These are phyloP conservation scores for Pterocles burchelli DNA, from an alignment of 2,113 vertebrate genomes.

Conservation along the genomic window DNA sequence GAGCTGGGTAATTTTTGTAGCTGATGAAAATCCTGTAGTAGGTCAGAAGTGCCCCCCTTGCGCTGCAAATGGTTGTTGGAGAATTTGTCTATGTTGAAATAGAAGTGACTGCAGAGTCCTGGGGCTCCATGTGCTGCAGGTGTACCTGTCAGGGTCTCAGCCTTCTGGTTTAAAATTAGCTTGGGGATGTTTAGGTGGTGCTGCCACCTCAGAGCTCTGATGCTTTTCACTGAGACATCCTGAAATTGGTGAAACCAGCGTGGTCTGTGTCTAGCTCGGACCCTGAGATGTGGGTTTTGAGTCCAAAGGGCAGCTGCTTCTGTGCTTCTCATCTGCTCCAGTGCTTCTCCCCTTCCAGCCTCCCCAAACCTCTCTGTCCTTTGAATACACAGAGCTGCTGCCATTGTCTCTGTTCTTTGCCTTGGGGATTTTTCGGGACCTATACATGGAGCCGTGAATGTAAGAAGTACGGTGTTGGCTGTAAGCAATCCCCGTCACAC, in stretches of 20 bases:
- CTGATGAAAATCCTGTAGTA: accelerated
- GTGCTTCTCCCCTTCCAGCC: not conserved
- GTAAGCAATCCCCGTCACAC: not conserved
- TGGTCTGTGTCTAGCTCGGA: not conserved
- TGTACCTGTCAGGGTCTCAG: not conserved
- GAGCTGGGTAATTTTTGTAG: not conserved
- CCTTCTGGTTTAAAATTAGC: not conserved
- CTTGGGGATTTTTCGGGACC: not conserved
- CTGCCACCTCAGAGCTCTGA: not conserved
- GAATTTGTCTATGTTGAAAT: not conserved
- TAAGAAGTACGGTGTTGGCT: accelerated
- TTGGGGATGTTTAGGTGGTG: not conserved
- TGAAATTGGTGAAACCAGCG: accelerated
- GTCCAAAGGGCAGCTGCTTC: not conserved
- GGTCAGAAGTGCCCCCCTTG: not conserved
- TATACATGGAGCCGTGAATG: not conserved
- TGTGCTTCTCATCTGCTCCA: not conserved
- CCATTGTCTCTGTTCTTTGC: not conserved
- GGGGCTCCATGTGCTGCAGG: accelerated
- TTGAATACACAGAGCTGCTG: not conserved
- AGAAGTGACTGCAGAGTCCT: accelerated
- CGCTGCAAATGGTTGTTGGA: not conserved
- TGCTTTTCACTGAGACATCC: not conserved
- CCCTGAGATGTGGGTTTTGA: accelerated
- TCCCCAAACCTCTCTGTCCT: not conserved